Base-by-base conservation (phyloP, 2,797 vertebrate species). In the Staurois parvus region DNA sequence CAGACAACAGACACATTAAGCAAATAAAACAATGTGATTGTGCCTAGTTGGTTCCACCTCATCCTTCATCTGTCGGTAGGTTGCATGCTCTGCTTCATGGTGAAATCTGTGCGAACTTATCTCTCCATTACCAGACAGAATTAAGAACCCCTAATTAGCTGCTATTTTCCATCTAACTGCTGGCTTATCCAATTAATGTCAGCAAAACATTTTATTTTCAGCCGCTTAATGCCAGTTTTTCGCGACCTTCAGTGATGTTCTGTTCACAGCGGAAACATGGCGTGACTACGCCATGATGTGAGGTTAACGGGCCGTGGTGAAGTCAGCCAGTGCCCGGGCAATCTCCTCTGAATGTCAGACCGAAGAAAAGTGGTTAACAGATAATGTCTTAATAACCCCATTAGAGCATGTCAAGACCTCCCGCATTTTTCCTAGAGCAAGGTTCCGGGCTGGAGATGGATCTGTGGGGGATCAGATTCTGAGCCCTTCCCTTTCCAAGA, bases 231-330 rank as follows among this genome's bases (percentile, higher is more conserved):
- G 62, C 3, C 19, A 68, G 62, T 68, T 26, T n/a, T 79, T 11
- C 2, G 12, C 42, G 77, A 69, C 66, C 64, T 79, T 79, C 42
- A 68, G 77, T 3, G 77, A 30, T 4, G 77, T 2, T 42, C 37
- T 28, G 64, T 62, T 48, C 17, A 24, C 13, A 29, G 40, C 28
- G 28, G 42, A 66, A 11, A 26, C 19, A 17, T 67, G 62, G 42
- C 67, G 56, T 78, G 76, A 78, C 76, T 42, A 62, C 62, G n/a
- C 37, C 64, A 52, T 79, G 77, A 29, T 69, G 77, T 24, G 77
- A 79, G 77, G 77, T 12, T 79, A 79, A 79, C 77, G 77, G 77
- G 29, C 77, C 67, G 62, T 79, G 13, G 37, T 19, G 42, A 42
- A 68, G 29, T 48, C 64, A 48, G 34, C 64, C 62, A 6, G 13